Evolutionary conservation across 2,797 vertebrate species (phyloP).

Genomic region (Rhinoraja longicauda): DNA sequence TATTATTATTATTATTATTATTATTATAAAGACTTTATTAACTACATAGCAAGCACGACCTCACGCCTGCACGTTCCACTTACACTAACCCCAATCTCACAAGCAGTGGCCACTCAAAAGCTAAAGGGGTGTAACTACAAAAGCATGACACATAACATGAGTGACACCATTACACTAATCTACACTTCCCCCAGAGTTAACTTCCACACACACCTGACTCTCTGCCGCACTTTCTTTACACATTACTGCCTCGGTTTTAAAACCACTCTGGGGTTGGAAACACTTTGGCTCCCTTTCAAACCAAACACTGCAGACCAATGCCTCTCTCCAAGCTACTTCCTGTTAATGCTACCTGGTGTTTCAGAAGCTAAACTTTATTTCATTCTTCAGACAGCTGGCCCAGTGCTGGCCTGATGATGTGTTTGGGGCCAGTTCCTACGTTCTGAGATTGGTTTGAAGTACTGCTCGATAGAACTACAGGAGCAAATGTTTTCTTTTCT

Average conservation of each 20-base stretch:
- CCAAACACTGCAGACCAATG: not conserved
- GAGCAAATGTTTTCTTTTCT: not conserved
- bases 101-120: too few relatives aligned
- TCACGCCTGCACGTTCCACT: too few relatives aligned
- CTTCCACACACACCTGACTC: not conserved
- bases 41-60: too few relatives aligned
- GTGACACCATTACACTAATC: too few relatives aligned
- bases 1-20: too few relatives aligned
- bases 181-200: too few relatives aligned
- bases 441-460: not conserved
- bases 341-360: conserved; percentile 7
- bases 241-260: not conserved
- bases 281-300: conserved; percentile 2
- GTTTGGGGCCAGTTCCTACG: not conserved
- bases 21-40: too few relatives aligned
- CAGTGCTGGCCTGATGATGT: not conserved
- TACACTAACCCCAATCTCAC: too few relatives aligned
- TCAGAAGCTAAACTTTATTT: not conserved
- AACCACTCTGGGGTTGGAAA: not conserved
- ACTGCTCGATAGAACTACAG: not conserved
- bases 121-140: too few relatives aligned
- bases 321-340: conserved; percentile 31
- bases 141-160: too few relatives aligned
- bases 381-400: not conserved
- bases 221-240: not conserved